Base-by-base conservation (phyloP, 2,888 invertebrate genomes). In the Caenorhabditis virilis region DNA sequence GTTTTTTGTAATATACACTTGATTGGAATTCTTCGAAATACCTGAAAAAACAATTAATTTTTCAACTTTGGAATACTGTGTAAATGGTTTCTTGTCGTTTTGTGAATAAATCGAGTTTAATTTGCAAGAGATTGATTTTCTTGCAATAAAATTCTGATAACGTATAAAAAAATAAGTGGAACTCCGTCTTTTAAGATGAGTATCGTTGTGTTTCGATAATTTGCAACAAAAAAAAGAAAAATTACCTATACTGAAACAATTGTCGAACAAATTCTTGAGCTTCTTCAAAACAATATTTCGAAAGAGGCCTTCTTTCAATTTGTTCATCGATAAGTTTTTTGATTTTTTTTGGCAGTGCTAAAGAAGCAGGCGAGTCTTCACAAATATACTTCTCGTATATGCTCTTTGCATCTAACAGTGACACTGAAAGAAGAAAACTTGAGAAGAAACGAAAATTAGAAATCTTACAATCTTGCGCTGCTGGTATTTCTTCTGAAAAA, bases 1-100 rank as follows among this genome's bases (percentile, higher is more conserved):
- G 91, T 86, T 92, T 93, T 82, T 91, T 91, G 85, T 91, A 91
- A 83, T 89, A 91, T 81, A 91, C 90, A 84, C 92, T 93, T 78
- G 89, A 88, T 71, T 91, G 85, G 85, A 93, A 97, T 74, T 89
- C 89, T 78, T 89, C 88, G 83, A 91, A 90, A 86, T 90, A 87
- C 47, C 89, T 88, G 42, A 20, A 42, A 42, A 22, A n/a, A 42
- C 5, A 42, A 23, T 18, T 18, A 27, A 46, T n/a, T 25, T 46
- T 23, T 6, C 23, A 46, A 46, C 5, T 46, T 27, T 46, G 4
- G 11, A n/a, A n/a, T n/a, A n/a, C n/a, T n/a, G n/a, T n/a, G n/a
- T n/a, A n/a, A n/a, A n/a, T n/a, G n/a, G n/a, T n/a, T n/a, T n/a
- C n/a, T n/a, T n/a, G n/a, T n/a, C n/a, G n/a, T n/a, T n/a, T n/a